Percentiles rank a stretch among this genome's conserved stretches.
Conservation (phyloP, 2,113 vertebrate genomes). For the Nyctereutes procyonoides region DNA sequence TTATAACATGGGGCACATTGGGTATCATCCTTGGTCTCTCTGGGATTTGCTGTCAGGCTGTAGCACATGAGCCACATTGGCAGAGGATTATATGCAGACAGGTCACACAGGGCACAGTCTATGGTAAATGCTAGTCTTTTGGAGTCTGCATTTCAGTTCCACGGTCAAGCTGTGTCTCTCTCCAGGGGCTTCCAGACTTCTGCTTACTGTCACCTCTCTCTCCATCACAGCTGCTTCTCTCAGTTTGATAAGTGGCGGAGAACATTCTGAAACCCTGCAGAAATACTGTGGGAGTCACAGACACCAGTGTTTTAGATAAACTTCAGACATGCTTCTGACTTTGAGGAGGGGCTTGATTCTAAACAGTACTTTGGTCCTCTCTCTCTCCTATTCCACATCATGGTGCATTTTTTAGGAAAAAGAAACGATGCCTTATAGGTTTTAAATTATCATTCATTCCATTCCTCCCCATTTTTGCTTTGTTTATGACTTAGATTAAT, state of each 20-base stretch:
- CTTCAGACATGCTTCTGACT: background rate
- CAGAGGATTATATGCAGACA: slow-evolving; percentile 3
- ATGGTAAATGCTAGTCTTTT: background rate
- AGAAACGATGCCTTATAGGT: background rate
- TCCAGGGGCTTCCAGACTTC: slow-evolving; percentile 36
- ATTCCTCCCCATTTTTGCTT: slow-evolving; percentile 51
- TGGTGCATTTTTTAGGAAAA: background rate
- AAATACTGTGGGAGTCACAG: slow-evolving; percentile 35
- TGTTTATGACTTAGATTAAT: slow-evolving; percentile 82
- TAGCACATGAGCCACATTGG: background rate
- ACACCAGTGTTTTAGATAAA: background rate
- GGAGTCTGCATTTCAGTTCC: background rate
- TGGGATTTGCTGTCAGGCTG: slow-evolving; percentile 39
- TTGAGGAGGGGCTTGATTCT: background rate
- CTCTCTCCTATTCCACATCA: background rate
- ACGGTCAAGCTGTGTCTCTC: slow-evolving; percentile 7
- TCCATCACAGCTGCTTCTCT: background rate
- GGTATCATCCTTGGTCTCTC: background rate
- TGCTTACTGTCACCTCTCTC: slow-evolving; percentile 29
- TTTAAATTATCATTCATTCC: slow-evolving; percentile 43
- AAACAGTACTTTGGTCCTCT: background rate
- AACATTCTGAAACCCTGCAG: slow-evolving; percentile 10
- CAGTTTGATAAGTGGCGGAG: slow-evolving; percentile 9
- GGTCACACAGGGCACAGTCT: background rate
- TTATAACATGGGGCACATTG: background rate